Evolutionary conservation across 2,888 invertebrate species (phyloP), one percentile per base, ranked within the genome.

Genomic region (Rhogogaster chlorosoma): DNA sequence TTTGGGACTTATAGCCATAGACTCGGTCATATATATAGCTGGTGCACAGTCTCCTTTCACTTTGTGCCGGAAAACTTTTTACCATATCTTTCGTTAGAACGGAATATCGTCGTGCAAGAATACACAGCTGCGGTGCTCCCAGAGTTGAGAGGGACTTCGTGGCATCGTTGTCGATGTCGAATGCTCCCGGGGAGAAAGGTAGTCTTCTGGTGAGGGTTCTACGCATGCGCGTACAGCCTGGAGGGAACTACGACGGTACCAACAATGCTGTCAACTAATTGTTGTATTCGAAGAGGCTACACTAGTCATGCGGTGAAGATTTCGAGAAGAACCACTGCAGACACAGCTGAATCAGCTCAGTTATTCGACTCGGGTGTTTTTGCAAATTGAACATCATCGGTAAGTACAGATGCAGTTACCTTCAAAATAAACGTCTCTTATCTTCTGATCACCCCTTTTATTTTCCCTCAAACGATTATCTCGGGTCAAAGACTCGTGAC

Each of bases 251-350:
- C 67, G 53, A 53, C 42, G 26, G 64, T 45, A 32, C 64, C 84
- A 82, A 85, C 84, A 85, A 85, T 85, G 82, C 57, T 82, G 78
- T 82, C 53, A 45, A 53, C 80, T 57, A 26, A 85, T 85, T 85
- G 84, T 85, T 85, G 84, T 77, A 32, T 80, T 38, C 57, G 77
- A 83, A 83, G 29, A 53, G 67, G 64, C 38, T 42, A 85, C 70
- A 70, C 64, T 53, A 85, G 70, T 71, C 84, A 80, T 57, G 71
- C 84, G 70, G 67, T 85, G 80, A 85, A 53, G 80, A 78, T 85
- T 85, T 85, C 32, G 71, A 38, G 57, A 42, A 84, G 77, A 64
- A 75, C 67, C 82, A 53, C 26, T 70, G 80, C 80, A 80, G 77
- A 32, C 71, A 32, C 53, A 57, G 38, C 67, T 32, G 9, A 67